These are phyloP conservation scores for Lepus europaeus DNA, from an alignment of 2,113 vertebrate species.

Conservation along the genomic window DNA sequence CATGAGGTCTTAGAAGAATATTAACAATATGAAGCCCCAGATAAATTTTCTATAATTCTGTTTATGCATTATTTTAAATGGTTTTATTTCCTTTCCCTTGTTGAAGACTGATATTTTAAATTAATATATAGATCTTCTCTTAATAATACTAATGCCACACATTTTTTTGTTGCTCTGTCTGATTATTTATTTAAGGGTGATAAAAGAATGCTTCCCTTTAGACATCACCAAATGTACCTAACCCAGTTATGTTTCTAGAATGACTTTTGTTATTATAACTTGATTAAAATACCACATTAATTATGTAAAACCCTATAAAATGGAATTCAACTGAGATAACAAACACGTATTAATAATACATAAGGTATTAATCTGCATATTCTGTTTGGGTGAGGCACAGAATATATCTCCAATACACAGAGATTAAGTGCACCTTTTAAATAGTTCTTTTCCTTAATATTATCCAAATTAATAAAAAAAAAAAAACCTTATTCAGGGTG, in stretches of 20 bases:
- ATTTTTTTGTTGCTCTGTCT: constrained; percentile 81
- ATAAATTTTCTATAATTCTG: constrained; percentile 75
- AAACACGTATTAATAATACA: constrained; percentile 88
- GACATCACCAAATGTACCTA: constrained; percentile 81
- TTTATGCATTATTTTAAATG: constrained; percentile 68
- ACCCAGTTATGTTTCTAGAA: constrained; percentile 81
- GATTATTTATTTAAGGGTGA: constrained; percentile 87
- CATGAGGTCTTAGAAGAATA: constrained; percentile 65
- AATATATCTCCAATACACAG: constrained; percentile 71
- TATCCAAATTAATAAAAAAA: neutral
- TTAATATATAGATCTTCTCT: constrained; percentile 81
- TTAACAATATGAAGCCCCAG: constrained; percentile 69
- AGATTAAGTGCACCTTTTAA: constrained; percentile 43
- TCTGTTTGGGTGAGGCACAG: constrained; percentile 83
- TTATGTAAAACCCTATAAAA: constrained; percentile 88
- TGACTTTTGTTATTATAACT: constrained; percentile 86
- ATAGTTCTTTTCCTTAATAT: constrained; percentile 67
- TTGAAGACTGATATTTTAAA: constrained; percentile 78
- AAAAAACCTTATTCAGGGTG: constrained; percentile 1
- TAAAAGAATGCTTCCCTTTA: constrained; percentile 83
- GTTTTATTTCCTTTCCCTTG: constrained; percentile 42
- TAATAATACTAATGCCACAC: constrained; percentile 84
- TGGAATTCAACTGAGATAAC: constrained; percentile 84
- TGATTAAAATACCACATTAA: constrained; percentile 88
- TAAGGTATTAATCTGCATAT: constrained; percentile 86